Evolutionary conservation across 1,140 invertebrate species (phyloP).

Genomic region (Zaprionus inermis): DNA sequence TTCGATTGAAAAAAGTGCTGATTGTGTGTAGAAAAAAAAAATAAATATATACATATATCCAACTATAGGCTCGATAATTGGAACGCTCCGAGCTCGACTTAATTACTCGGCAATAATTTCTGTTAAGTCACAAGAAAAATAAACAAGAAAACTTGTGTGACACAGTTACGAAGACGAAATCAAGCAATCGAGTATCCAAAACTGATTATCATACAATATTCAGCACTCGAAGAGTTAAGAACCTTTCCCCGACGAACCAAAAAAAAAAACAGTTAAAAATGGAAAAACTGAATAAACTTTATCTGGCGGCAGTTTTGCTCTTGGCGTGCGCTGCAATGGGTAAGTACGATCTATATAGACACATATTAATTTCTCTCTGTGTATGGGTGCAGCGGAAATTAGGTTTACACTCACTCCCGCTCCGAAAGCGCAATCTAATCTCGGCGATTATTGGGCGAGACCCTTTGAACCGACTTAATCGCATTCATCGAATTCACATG

Average conservation of each 20-base stretch:
- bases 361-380: background rate
- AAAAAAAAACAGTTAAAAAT: conserved; percentile 22
- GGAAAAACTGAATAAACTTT: conserved; percentile 25
- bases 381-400: conserved; percentile 36
- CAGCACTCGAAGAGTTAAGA: conserved; percentile 27
- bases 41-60: background rate
- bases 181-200: conserved; percentile 14
- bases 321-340: conserved; percentile 51
- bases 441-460: conserved; percentile 35
- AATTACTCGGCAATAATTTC: conserved; percentile 74
- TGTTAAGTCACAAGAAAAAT: conserved; percentile 65
- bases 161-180: no score
- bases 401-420: conserved; percentile 6
- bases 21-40: conserved; percentile 45
- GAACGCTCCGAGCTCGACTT: conserved; percentile 53
- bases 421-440: conserved; percentile 60
- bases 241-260: background rate
- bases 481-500: conserved; percentile 63
- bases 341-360: conserved; percentile 40
- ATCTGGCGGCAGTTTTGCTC: conserved; percentile 45
- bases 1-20: conserved; percentile 63
- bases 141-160: conserved; percentile 58
- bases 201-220: conserved; percentile 33
- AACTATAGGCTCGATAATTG: conserved; percentile 49
- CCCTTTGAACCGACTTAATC: conserved; percentile 51